Percentiles rank a stretch among this genome's conserved stretches.
phyloP scores from a whole-genome alignment of 2,113 vertebrate species.

The Ariopsis seemanni region DNA sequence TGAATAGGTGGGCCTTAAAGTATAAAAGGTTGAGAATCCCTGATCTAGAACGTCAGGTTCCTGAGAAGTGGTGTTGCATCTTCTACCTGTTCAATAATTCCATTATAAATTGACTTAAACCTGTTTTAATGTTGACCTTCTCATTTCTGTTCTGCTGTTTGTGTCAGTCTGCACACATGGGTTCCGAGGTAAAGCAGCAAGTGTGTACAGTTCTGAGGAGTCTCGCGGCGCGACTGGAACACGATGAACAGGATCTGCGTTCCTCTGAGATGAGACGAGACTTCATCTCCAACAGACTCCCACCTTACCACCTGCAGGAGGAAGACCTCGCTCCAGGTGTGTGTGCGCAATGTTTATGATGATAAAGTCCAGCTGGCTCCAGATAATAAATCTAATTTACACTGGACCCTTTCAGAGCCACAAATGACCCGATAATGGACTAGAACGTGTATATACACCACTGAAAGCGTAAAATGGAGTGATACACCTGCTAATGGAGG shows the following conservation, averaged over 20 bases:
- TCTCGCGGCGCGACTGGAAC: constrained; percentile 78
- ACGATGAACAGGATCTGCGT: constrained; percentile 58
- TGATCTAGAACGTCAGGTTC: not conserved
- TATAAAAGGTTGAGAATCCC: too few relatives aligned
- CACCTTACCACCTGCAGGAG: constrained; percentile 69
- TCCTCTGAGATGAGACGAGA: constrained; percentile 86
- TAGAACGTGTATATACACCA: not conserved
- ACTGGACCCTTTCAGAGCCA: not conserved
- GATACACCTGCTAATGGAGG: not conserved
- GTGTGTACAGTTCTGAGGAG: constrained; percentile 74
- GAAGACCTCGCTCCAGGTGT: constrained; percentile 71
- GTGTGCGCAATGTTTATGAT: not conserved
- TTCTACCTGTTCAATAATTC: not conserved
- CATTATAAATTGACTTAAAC: not conserved
- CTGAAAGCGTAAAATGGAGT: not conserved
- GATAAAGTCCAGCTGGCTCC: not conserved
- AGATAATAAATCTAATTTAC: not conserved
- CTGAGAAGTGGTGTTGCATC: not conserved
- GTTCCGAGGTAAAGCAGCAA: constrained; percentile 42
- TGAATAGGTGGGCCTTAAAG: too few relatives aligned
- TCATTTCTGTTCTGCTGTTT: not conserved
- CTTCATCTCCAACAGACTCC: constrained; percentile 80
- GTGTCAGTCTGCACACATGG: constrained; percentile 40
- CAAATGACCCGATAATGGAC: not conserved
- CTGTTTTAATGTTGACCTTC: not conserved